phyloP scores from a whole-genome alignment of 1,140 invertebrate genomes.

The Camponotus pennsylvanicus region DNA sequence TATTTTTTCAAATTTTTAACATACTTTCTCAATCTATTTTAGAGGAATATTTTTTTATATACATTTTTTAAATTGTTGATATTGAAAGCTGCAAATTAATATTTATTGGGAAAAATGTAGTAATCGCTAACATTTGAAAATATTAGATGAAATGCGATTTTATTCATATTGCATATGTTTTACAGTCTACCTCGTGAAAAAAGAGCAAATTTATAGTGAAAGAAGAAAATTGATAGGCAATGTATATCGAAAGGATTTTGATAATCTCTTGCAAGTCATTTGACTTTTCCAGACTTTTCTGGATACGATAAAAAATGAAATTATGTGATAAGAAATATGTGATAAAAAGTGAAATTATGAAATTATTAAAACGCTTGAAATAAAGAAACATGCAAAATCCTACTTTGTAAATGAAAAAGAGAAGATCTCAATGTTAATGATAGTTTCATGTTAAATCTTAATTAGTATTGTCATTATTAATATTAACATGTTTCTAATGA shows the following conservation, averaged over 20 bases:
- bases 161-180: conserved; percentile 22
- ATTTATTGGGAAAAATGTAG: not conserved
- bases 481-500: conserved; percentile 26
- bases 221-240: conserved; percentile 55
- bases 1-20: not conserved
- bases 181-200: not conserved
- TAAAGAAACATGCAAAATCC: not conserved
- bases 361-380: not conserved
- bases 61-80: not conserved
- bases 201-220: conserved; percentile 37
- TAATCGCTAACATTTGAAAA: conserved; percentile 3
- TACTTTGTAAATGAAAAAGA: conserved; percentile 9
- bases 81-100: not conserved
- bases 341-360: no score
- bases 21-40: not conserved
- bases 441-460: conserved; percentile 14
- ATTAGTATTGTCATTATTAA: conserved; percentile 28
- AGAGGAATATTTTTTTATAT: not conserved
- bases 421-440: conserved; percentile 14
- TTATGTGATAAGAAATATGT: no score
- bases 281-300: conserved; percentile 1
- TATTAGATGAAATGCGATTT: not conserved
- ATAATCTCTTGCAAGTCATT: conserved; percentile 11
- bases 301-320: conserved; percentile 17
- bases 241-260: conserved; percentile 37